Evolutionary conservation across 2,797 vertebrate genomes (phyloP), one percentile per base, ranked within the genome.

Genomic region (Coregonus suidteri): DNA sequence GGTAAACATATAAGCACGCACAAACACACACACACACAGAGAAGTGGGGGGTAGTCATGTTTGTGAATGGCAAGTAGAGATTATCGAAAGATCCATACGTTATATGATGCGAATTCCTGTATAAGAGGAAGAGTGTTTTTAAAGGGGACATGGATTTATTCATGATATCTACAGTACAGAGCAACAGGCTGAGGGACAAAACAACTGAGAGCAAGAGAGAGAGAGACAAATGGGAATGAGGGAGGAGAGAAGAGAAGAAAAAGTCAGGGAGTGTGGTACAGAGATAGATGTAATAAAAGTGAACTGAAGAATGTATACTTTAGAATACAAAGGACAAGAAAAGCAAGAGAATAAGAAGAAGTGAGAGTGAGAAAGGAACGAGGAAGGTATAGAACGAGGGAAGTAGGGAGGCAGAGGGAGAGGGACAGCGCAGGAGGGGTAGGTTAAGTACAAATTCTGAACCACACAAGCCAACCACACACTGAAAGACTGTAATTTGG

Each of bases 401-500:
- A 52, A 54, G 56, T 41, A 35, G 34, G 62, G 75, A 18, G 16
- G 15, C 65, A 20, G 71, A 65, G 73, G 74, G 80, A 85, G 83
- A 85, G 77, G 85, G 87, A 85, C 54, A 77, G 89, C 89, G 89
- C 82, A 88, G 92, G 85, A 92, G 90, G 88, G 87, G 88, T 82
- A 90, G 83, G 84, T 89, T 90, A 91, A 92, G 90, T 91, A 92
- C 93, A 94, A 93, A 93, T 92, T 88, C 90, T 90, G 93, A 94
- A 92, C 94, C 93, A 84, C 93, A 93, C 88, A 82, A 89, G 92
- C 89, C 89, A 81, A 93, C 94, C 94, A 86, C 94, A 93, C 80
- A 70, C 88, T 93, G 91, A 94, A 94, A 94, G 89, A 94, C 93
- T 95, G 87, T 95, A 94, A 95, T 95, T 95, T 94, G 91, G 91